Percentiles rank a stretch among this genome's conserved stretches.
Conservation (phyloP, 1,140 invertebrate genomes). For the Paramacrobiotus metropolitanus region DNA sequence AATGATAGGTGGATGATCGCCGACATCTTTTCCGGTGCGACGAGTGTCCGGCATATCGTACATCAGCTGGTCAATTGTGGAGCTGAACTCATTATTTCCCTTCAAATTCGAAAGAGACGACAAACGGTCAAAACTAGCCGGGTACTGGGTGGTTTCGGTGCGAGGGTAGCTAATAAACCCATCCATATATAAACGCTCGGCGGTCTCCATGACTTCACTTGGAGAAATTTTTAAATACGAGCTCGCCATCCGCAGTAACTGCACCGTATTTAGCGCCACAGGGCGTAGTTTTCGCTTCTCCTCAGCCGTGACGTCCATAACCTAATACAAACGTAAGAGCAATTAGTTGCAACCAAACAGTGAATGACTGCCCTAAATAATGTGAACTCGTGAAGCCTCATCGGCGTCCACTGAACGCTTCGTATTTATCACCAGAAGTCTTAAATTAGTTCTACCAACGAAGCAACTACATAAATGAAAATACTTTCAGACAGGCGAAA, state of each 20-base stretch:
- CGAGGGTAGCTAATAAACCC: conserved; percentile 27
- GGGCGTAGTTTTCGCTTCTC: conserved; percentile 66
- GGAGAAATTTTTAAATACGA: conserved; percentile 77
- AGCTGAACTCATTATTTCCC: background rate
- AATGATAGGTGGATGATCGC: conserved; percentile 33
- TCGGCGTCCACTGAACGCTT: too few relatives aligned
- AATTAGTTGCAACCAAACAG: too few relatives aligned
- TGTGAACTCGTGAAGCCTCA: too few relatives aligned
- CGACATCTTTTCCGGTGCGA: conserved; percentile 24
- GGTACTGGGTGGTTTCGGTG: conserved; percentile 21
- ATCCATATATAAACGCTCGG: conserved; percentile 44
- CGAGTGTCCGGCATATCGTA: background rate
- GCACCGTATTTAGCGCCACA: conserved; percentile 81
- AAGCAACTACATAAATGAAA: too few relatives aligned
- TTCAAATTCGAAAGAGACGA: background rate
- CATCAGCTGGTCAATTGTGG: background rate
- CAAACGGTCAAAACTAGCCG: conserved; percentile 26
- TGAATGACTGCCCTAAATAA: too few relatives aligned
- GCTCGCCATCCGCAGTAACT: conserved; percentile 81
- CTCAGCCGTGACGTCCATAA: conserved; percentile 34
- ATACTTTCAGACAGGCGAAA: too few relatives aligned
- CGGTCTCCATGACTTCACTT: conserved; percentile 84
- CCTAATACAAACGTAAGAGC: background rate
- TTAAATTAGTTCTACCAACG: too few relatives aligned
- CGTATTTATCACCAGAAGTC: too few relatives aligned